Base-by-base conservation (phyloP, 2,797 vertebrate species). In the Leptoclinus maculatus region DNA sequence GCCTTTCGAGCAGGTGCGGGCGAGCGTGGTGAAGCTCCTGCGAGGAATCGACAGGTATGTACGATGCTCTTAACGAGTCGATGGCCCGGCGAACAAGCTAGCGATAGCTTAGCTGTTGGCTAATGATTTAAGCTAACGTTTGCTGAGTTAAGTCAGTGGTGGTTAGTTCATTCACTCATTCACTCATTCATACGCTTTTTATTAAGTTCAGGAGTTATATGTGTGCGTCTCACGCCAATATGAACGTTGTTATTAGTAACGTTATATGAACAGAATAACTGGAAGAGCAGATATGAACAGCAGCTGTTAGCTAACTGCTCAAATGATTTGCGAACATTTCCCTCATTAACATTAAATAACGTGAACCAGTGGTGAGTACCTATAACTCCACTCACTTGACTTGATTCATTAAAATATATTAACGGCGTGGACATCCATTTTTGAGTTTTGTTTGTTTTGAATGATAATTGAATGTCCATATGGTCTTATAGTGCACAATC, bases 41-140 rank as follows among this genome's bases (percentile, higher is more conserved):
- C 95, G 97, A 17, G 97, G 97, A 4, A 98, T 98, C 86, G 97
- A 98, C 89, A 95, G 97, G 97, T 98, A 76, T 2, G 93, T 90
- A 95, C 16, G n/a, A 2, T 0, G 8, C 12, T 53, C 2, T 0
- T 7, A 4, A 49, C 6, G 2, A 62, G 39, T 7, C 1, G 16
- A 62, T 27, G 23, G 59, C 19, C 23, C 0, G 14, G 4, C 7
- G 21, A 29, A 3, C n/a, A 6, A 14, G 83, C 67, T 81, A 76
- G 53, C 34, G 9, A 0, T 62, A 79, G 66, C 63, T 32, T 86
- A 85, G 79, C 78, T 27, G 32, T 29, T 27, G 51, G 79, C 80
- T 85, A 86, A 83, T 14, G 39, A 12, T 25, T 12, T 7, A 19
- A 70, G 84, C 81, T 79, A 79, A 56, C 17, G 2, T 59, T 34